Evolutionary conservation across 53 echinoderm and acorn worm species (phyloP).

Genomic region (Arbacia lixula): DNA sequence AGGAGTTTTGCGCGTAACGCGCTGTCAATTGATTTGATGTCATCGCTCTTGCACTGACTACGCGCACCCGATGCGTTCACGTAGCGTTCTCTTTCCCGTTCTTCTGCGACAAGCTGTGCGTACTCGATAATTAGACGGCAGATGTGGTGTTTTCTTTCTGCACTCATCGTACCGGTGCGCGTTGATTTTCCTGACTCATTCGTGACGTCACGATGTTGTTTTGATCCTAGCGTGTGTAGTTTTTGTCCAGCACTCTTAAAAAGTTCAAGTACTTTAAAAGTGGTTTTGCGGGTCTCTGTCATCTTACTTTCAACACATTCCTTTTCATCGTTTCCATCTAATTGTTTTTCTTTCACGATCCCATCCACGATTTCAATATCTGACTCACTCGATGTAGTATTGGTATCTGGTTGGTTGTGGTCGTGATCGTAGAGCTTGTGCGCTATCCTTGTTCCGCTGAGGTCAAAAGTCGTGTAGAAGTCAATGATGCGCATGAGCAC

Average conservation of each 20-base stretch:
- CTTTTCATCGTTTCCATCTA: neutral
- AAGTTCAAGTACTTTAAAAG: neutral
- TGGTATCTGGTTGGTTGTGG: neutral
- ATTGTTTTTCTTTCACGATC: neutral
- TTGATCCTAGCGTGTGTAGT: neutral
- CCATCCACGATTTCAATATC: slow-evolving; percentile 15
- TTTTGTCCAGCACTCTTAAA: neutral
- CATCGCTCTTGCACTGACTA: neutral
- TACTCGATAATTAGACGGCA: slow-evolving; percentile 63
- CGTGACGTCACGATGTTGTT: neutral
- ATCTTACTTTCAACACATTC: neutral
- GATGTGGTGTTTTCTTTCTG: slow-evolving; percentile 57
- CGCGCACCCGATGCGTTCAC: neutral
- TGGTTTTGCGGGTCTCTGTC: neutral
- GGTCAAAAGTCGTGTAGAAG: slow-evolving; percentile 66
- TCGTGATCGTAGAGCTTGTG: neutral
- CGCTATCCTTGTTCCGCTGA: slow-evolving; percentile 49
- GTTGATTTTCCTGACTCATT: too few relatives aligned
- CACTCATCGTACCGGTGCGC: slow-evolving; percentile 51
- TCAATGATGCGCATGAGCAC: slow-evolving; percentile 70
- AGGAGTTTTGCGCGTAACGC: slow-evolving; percentile 15
- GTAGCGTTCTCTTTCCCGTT: slow-evolving; percentile 47
- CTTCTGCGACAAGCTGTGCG: slow-evolving; percentile 59
- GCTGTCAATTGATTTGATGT: slow-evolving; percentile 11
- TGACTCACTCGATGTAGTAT: neutral